Conservation (phyloP, 2,888 invertebrate genomes). For the Vandiemenella viatica region DNA sequence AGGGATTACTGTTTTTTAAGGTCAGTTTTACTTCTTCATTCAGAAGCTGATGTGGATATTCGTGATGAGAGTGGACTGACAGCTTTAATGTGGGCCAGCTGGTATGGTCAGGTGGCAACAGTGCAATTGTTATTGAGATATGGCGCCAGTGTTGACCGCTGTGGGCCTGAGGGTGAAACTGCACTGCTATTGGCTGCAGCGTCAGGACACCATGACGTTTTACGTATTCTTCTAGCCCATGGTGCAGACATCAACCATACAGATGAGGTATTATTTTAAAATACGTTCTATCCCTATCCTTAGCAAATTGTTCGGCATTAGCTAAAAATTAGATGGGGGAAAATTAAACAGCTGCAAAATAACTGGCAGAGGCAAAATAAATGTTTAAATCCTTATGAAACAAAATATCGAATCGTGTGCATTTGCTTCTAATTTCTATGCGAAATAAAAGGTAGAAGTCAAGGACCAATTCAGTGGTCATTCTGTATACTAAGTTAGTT, state of each 20-base stretch:
- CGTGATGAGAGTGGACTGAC: constrained; percentile 67
- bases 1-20: too few relatives aligned
- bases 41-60: constrained; percentile 42
- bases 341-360: too few relatives aligned
- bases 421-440: background rate
- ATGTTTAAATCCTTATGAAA: background rate
- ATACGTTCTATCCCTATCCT: too few relatives aligned
- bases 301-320: too few relatives aligned
- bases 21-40: constrained; percentile 28
- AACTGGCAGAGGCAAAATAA: too few relatives aligned
- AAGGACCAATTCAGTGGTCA: too few relatives aligned
- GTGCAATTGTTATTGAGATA: constrained; percentile 41
- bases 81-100: constrained; percentile 79
- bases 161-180: constrained; percentile 66
- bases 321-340: too few relatives aligned
- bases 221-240: constrained; percentile 59
- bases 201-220: constrained; percentile 79
- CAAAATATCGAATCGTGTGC: background rate
- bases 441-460: too few relatives aligned
- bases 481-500: too few relatives aligned
- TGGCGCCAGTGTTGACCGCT: constrained; percentile 59
- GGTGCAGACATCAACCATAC: constrained; percentile 65
- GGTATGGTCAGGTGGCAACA: constrained; percentile 61
- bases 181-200: constrained; percentile 68
- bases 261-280: constrained; percentile 79